Evolutionary conservation across 2,888 invertebrate species (phyloP).

Genomic region (Seladonia tumulorum): DNA sequence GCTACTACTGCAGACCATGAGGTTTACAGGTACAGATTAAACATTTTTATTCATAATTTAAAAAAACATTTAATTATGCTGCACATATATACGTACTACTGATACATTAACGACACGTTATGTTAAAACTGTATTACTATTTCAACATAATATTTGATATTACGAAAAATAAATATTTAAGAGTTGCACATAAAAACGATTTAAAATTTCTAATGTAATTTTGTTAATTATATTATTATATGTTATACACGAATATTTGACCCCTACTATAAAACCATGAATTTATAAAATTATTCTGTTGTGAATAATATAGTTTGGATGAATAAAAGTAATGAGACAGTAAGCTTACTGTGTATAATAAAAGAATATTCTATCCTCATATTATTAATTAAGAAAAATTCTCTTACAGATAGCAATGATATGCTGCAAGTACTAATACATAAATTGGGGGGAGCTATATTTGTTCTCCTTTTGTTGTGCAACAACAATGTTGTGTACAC

Average conservation of each 20-base stretch:
- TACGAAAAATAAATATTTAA: slow-evolving; percentile 19
- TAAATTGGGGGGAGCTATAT: slow-evolving; percentile 27
- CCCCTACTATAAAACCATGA: not conserved
- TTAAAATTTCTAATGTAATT: slow-evolving; percentile 2
- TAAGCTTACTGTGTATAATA: not conserved
- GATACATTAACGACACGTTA: not conserved
- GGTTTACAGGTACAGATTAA: slow-evolving; percentile 74
- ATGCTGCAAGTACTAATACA: slow-evolving; percentile 15
- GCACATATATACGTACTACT: not conserved
- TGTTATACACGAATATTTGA: not conserved
- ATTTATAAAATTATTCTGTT: not conserved
- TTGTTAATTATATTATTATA: not conserved
- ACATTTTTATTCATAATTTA: slow-evolving; percentile 39
- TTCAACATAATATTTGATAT: not conserved
- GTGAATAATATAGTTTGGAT: not conserved
- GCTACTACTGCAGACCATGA: slow-evolving; percentile 77
- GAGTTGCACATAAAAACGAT: not conserved
- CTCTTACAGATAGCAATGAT: slow-evolving; percentile 54
- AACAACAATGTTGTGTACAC: slow-evolving; percentile 37
- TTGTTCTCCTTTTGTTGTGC: slow-evolving; percentile 51
- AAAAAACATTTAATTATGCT: slow-evolving; percentile 5
- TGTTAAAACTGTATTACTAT: not conserved
- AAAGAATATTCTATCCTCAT: not conserved
- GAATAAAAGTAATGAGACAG: not conserved
- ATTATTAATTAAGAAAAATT: slow-evolving; percentile 33